Evolutionary conservation across 2,113 vertebrate species (phyloP).

Genomic region (Oreochromis tanganicae): DNA sequence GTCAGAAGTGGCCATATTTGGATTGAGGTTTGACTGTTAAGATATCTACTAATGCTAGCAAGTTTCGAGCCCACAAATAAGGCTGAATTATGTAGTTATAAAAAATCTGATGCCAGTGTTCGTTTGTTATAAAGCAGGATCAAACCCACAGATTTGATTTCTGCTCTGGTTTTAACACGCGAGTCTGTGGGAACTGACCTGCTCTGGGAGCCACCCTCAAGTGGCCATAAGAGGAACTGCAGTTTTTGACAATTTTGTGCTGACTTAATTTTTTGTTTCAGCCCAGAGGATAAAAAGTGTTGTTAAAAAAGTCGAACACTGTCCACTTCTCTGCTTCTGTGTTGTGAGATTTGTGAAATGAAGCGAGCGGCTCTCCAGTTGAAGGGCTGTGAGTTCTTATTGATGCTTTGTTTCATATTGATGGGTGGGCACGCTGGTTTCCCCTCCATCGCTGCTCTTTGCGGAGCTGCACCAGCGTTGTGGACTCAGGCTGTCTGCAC

Average conservation of each 20-base stretch:
- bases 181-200: not conserved
- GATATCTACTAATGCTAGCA: accelerated
- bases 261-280: not conserved
- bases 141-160: not conserved
- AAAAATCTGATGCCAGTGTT: not conserved
- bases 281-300: not conserved
- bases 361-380: not conserved
- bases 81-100: not conserved
- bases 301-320: accelerated
- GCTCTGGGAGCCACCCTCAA: not conserved
- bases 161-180: not conserved
- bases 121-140: not conserved
- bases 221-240: not conserved
- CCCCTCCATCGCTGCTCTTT: not conserved
- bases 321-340: not conserved
- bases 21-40: not conserved
- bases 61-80: accelerated
- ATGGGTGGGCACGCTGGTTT: not conserved
- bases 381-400: not conserved
- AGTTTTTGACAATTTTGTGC: not conserved
- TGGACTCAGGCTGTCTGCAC: not conserved
- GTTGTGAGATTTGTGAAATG: not conserved
- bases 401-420: not conserved
- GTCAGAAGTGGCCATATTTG: not conserved
- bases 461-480: not conserved